These are phyloP conservation scores for Cecropterus lyciades DNA, from an alignment of 1,140 invertebrate species.

Conservation along the genomic window DNA sequence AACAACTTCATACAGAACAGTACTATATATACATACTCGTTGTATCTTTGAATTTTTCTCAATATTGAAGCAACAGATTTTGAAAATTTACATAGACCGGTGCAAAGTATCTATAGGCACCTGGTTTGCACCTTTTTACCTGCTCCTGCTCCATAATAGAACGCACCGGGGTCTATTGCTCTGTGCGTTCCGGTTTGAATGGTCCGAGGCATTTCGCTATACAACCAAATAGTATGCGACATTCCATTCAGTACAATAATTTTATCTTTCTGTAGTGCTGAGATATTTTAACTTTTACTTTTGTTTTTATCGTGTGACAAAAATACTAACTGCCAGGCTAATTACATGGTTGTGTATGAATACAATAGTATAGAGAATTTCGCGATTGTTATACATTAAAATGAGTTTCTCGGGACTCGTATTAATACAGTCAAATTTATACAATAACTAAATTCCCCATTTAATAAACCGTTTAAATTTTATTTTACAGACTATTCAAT, in stretches of 20 bases:
- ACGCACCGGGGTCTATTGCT: constrained; percentile 13
- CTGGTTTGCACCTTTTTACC: constrained; percentile 28
- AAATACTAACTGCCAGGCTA: background rate
- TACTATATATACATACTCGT: too few species aligned
- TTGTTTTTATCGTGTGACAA: background rate
- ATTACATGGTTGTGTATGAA: too few species aligned
- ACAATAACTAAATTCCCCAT: too few species aligned
- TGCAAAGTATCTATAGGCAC: background rate
- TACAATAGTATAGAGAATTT: too few species aligned
- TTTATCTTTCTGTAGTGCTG: background rate
- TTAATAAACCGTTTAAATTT: too few species aligned
- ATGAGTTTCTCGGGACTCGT: too few species aligned
- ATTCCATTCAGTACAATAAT: background rate
- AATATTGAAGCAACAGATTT: background rate
- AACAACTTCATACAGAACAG: too few species aligned
- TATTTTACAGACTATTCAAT: too few species aligned
- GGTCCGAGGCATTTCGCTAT: background rate
- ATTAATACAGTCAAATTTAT: too few species aligned
- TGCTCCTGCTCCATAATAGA: constrained; percentile 20
- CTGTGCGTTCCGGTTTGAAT: constrained; percentile 24
- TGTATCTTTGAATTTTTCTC: too few species aligned
- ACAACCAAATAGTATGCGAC: background rate
- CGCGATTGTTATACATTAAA: too few species aligned
- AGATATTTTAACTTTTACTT: background rate
- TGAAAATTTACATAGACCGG: background rate